phyloP scores from a whole-genome alignment of 2,888 invertebrate genomes.

The Himalopsyche anomala region DNA sequence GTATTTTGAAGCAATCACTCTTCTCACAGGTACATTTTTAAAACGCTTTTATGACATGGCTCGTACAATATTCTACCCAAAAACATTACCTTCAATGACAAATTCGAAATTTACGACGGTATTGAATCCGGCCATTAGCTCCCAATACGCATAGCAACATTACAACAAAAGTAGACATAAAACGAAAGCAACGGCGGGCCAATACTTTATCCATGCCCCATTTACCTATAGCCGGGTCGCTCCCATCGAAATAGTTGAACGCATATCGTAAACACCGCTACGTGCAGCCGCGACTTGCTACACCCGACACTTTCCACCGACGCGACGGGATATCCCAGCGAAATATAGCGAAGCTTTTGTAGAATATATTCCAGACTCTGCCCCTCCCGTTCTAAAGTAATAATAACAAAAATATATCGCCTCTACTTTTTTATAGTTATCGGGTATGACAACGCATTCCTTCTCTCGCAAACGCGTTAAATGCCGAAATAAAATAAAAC shows the following conservation, averaged over 20 bases:
- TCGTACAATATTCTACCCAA: conserved; percentile 25
- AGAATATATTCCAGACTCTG: conserved; percentile 47
- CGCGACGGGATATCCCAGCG: conserved; percentile 54
- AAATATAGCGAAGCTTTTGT: conserved; percentile 59
- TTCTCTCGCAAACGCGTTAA: conserved; percentile 55
- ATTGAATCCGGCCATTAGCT: conserved; percentile 62
- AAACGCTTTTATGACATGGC: conserved; percentile 44
- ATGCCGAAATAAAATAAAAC: conserved; percentile 50
- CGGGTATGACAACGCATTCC: conserved; percentile 56
- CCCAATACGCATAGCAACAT: conserved; percentile 55
- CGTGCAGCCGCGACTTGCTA: conserved; percentile 54
- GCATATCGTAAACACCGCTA: conserved; percentile 63
- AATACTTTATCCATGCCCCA: conserved; percentile 65
- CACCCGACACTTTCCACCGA: conserved; percentile 34
- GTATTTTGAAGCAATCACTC: conserved; percentile 6
- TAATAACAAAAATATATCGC: conserved; percentile 62
- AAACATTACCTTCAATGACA: conserved; percentile 44
- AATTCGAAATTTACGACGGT: conserved; percentile 61
- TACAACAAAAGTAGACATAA: conserved; percentile 62
- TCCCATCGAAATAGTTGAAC: conserved; percentile 58
- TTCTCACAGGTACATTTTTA: conserved; percentile 41
- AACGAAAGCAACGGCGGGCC: conserved; percentile 61
- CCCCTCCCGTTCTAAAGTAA: conserved; percentile 38
- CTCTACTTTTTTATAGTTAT: conserved; percentile 62
- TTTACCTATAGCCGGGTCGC: conserved; percentile 59